Conservation (phyloP, 2,888 invertebrate genomes). For the Polymixis lichenea region DNA sequence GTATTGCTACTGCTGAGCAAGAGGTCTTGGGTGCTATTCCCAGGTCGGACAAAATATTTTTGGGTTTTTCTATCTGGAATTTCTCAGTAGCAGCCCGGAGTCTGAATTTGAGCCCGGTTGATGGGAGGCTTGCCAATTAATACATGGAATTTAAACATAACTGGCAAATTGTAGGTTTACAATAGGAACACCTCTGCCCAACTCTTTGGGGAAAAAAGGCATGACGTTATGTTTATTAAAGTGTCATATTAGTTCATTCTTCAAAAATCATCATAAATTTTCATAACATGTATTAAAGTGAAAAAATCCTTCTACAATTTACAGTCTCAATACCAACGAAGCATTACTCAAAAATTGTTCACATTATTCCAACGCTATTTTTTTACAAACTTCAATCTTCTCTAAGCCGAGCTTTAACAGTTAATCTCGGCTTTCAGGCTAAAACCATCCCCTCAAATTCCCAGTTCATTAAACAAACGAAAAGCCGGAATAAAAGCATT, state of each 20-base stretch:
- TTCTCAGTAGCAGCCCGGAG: too few relatives aligned
- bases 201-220: too few relatives aligned
- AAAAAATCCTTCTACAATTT: neutral
- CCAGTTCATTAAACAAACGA: conserved; percentile 54
- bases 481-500: conserved; percentile 30
- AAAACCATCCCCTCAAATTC: conserved; percentile 33
- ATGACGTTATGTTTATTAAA: too few relatives aligned
- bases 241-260: neutral
- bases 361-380: neutral
- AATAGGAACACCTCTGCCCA: too few relatives aligned
- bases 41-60: too few relatives aligned
- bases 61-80: too few relatives aligned
- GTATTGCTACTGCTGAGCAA: too few relatives aligned
- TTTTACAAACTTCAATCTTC: conserved; percentile 23
- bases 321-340: neutral
- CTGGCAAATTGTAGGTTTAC: too few relatives aligned
- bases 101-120: too few relatives aligned
- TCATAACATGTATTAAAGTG: neutral
- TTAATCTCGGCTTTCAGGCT: conserved; percentile 40
- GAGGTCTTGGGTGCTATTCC: too few relatives aligned
- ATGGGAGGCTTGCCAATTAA: too few relatives aligned
- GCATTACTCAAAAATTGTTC: neutral
- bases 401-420: conserved; percentile 28
- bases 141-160: too few relatives aligned
- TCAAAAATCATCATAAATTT: neutral